phyloP scores from a whole-genome alignment of 2,888 invertebrate genomes.

The Pecten maximus region DNA sequence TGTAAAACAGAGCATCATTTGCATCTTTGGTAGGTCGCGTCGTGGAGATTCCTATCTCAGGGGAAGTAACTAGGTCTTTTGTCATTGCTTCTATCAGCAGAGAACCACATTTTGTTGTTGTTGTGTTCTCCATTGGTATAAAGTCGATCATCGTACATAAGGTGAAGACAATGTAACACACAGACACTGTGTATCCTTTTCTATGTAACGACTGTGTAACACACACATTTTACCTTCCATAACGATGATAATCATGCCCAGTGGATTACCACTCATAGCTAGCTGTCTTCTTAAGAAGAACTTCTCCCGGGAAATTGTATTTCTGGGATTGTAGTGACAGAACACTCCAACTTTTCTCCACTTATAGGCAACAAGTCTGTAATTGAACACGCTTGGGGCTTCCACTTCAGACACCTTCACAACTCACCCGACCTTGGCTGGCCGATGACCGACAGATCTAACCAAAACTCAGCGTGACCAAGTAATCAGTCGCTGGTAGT shows the following conservation, averaged over 20 bases:
- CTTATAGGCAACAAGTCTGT: background rate
- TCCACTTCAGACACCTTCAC: too few relatives aligned
- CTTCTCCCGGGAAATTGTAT: background rate
- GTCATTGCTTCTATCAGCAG: background rate
- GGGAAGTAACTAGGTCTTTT: background rate
- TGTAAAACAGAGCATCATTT: conserved; percentile 68
- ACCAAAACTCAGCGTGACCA: background rate
- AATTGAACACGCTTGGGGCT: background rate
- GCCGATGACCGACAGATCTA: background rate
- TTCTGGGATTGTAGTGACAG: background rate
- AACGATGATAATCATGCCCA: background rate
- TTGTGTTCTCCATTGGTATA: background rate
- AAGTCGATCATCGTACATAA: background rate
- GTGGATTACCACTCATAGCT: background rate
- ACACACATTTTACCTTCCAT: background rate
- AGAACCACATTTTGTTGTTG: background rate
- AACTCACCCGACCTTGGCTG: background rate
- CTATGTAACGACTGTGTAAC: background rate
- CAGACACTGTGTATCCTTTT: too few relatives aligned
- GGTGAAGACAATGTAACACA: background rate
- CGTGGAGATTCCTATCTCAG: background rate
- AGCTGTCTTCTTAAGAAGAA: background rate
- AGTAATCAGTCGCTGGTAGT: background rate
- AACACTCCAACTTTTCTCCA: background rate
- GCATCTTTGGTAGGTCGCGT: conserved; percentile 34